A percentile compares a stretch with the other conserved stretches of the same genome.
Conservation (phyloP, 2,888 invertebrate species). For the Heliconius sara region DNA sequence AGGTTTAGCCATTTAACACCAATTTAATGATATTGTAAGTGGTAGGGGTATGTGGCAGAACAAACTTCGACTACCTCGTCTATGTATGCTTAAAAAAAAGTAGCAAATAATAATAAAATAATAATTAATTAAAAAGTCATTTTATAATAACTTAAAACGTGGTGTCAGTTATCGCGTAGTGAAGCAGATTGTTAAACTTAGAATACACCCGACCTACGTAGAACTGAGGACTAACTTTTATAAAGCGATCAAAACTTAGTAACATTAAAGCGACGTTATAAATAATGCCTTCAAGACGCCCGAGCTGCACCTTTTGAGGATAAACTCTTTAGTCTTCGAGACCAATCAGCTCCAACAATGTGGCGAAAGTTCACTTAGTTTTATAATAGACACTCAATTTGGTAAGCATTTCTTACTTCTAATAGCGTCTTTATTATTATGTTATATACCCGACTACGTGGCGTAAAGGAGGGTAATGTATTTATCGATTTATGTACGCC, state of each 20-base stretch:
- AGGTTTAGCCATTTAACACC: too few relatives aligned
- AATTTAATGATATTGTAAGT: too few relatives aligned
- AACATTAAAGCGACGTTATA: constrained; percentile 32
- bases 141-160: not conserved
- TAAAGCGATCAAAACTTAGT: constrained; percentile 30
- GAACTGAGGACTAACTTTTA: constrained; percentile 25
- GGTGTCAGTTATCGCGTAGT: constrained; percentile 13
- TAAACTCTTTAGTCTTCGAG: not conserved
- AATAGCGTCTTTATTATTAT: not conserved
- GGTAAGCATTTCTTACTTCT: too few relatives aligned
- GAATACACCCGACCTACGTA: not conserved
- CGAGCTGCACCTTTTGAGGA: constrained; percentile 2
- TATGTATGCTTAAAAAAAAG: too few relatives aligned
- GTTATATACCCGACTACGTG: too few relatives aligned
- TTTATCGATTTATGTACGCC: too few relatives aligned
- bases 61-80: too few relatives aligned
- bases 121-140: not conserved
- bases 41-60: too few relatives aligned
- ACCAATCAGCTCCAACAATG: not conserved
- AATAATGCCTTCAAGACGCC: constrained; percentile 25
- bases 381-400: not conserved
- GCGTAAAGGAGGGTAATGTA: too few relatives aligned
- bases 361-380: not conserved
- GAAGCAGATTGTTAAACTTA: constrained; percentile 11
- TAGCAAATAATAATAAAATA: not conserved